Evolutionary conservation across 2,797 vertebrate species (phyloP).

Genomic region (Psittacula echo): DNA sequence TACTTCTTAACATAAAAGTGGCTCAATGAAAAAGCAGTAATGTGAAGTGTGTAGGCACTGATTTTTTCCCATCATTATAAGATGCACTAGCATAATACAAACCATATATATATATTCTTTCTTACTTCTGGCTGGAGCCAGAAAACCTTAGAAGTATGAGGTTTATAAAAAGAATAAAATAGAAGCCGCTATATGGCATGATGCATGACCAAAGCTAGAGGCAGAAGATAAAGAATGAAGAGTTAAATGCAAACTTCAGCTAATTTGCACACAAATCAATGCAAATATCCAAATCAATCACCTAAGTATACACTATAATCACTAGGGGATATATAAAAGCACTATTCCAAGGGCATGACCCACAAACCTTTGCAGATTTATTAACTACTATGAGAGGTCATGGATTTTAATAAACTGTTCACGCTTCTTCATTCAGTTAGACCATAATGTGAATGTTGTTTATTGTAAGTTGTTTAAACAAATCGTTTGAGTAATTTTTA

Average conservation of each 20-base stretch:
- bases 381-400: background rate
- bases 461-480: background rate
- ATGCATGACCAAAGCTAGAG: background rate
- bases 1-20: background rate
- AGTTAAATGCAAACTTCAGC: background rate
- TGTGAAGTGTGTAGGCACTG: background rate
- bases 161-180: background rate
- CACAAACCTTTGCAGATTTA: background rate
- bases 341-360: background rate
- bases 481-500: background rate
- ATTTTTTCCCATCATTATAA: background rate
- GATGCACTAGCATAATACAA: background rate
- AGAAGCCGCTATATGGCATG: background rate
- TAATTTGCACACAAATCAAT: background rate
- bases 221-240: background rate
- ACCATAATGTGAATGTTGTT: background rate
- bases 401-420: background rate
- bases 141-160: background rate
- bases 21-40: background rate
- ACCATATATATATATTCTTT: rapidly evolving
- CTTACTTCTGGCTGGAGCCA: background rate
- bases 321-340: background rate
- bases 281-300: background rate
- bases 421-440: background rate
- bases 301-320: background rate